These are phyloP conservation scores for Stenodema calcarata DNA, from an alignment of 2,888 invertebrate genomes.

Conservation along the genomic window DNA sequence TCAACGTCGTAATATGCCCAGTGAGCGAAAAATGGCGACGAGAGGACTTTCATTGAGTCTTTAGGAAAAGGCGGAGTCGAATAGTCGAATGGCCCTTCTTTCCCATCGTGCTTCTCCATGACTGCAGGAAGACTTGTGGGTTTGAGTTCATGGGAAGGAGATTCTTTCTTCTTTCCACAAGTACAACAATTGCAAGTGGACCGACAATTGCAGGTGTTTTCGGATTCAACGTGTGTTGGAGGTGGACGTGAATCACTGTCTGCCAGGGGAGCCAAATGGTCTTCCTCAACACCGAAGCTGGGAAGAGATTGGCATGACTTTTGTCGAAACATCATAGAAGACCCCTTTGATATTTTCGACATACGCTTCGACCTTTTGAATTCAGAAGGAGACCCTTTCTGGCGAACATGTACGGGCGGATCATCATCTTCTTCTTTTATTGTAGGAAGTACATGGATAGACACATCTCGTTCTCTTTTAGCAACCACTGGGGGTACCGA, in stretches of 20 bases:
- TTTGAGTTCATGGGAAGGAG: neutral
- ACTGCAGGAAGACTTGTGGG: neutral
- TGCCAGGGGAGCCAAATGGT: no score
- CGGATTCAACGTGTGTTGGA: neutral
- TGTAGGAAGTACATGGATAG: neutral
- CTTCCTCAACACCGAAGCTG: no score
- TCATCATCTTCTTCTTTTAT: neutral
- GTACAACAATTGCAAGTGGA: neutral
- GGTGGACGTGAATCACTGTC: no score
- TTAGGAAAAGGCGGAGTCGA: conserved; percentile 5
- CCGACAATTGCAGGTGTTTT: neutral
- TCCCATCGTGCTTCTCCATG: neutral
- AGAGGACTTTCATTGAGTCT: conserved; percentile 5
- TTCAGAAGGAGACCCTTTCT: neutral
- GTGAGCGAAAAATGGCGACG: conserved; percentile 21
- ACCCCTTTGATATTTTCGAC: neutral
- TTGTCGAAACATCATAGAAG: no score
- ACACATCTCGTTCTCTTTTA: neutral
- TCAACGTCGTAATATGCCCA: conserved; percentile 7
- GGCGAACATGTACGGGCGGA: neutral
- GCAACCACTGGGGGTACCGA: neutral
- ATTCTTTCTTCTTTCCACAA: neutral
- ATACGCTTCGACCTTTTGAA: neutral
- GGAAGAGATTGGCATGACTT: no score
- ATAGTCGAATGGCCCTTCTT: neutral